Base-by-base conservation (phyloP, 2,797 vertebrate genomes). In the Chrysocyon brachyurus region DNA sequence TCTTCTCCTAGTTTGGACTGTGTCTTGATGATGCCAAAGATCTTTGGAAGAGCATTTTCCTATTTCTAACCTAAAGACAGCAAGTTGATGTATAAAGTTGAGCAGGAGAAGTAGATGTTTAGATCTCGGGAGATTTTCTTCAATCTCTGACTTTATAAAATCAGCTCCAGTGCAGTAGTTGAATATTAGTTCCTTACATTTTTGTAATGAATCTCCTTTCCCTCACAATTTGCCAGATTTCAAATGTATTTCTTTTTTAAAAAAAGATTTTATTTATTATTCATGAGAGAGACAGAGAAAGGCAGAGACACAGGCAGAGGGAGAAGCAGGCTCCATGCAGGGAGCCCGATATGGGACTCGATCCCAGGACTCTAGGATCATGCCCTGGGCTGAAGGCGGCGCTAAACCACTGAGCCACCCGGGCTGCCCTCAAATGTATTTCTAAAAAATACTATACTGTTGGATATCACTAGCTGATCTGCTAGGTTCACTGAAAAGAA, bases 131-230 rank as follows among this genome's bases (percentile, higher is more conserved):
- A 94, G 31, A 54, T n/a, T 94, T 96, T 91, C 59, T 95, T 54
- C 46, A 16, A 66, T 94, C 33, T 90, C 33, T 46, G 92, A 79
- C 57, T 96, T 96, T 11, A 54, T 24, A 96, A 97, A 93, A 82
- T 54, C 26, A 57, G 21, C 36, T 97, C 57, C 49, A 90, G n/a
- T 73, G 26, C 72, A 88, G 14, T 73, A 87, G 54, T 63, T 89
- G 40, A 81, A 92, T 94, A 73, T 75, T 31, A 93, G 54, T 96
- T 96, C 31, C 21, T 56, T 89, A 8, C 78, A 64, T 96, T 84
- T 97, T 95, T 85, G 19, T 91, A 95, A 68, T 91, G 89, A 97
- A 52, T 94, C 31, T n/a, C 57, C 49, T 90, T 97, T 88, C 54
- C 61, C 61, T 95, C 95, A 79, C 22, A 96, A 78, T 97, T 94